phyloP scores from a whole-genome alignment of 1,140 invertebrate genomes.

The Ceratina japonica region DNA sequence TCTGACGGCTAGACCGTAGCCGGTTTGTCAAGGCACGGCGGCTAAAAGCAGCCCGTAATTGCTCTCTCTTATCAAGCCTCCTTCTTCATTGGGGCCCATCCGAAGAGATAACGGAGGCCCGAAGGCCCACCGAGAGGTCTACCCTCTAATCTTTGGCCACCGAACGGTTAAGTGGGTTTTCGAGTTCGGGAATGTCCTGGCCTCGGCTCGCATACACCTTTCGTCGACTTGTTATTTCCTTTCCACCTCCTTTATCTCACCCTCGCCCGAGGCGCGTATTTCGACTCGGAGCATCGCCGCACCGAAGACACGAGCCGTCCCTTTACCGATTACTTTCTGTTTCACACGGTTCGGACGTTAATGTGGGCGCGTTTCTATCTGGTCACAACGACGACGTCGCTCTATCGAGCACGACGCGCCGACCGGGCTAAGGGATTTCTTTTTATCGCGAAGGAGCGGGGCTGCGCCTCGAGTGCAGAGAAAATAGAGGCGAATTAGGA shows the following conservation, averaged over 20 bases:
- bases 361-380: conserved; percentile 21
- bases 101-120: conserved; percentile 52
- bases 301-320: background rate
- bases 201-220: conserved; percentile 17
- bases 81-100: conserved; percentile 23
- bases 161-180: conserved; percentile 73
- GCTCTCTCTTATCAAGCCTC: conserved; percentile 30
- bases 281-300: background rate
- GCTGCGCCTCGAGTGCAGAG: background rate
- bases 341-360: conserved; percentile 35
- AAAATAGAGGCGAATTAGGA: conserved; percentile 37
- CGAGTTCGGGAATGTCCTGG: conserved; percentile 68
- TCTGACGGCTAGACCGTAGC: conserved; percentile 1
- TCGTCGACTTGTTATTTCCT: conserved; percentile 24
- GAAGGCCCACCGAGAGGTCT: conserved; percentile 41
- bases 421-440: background rate
- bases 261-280: background rate
- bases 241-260: conserved; percentile 45
- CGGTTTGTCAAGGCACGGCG: conserved; percentile 52
- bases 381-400: conserved; percentile 32
- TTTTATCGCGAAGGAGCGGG: conserved; percentile 9
- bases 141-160: conserved; percentile 71
- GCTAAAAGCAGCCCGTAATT: conserved; percentile 56
- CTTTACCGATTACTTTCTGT: conserved; percentile 42
- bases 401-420: conserved; percentile 22